Base-by-base conservation (phyloP, 1,140 invertebrate genomes). In the Lineus longissimus region DNA sequence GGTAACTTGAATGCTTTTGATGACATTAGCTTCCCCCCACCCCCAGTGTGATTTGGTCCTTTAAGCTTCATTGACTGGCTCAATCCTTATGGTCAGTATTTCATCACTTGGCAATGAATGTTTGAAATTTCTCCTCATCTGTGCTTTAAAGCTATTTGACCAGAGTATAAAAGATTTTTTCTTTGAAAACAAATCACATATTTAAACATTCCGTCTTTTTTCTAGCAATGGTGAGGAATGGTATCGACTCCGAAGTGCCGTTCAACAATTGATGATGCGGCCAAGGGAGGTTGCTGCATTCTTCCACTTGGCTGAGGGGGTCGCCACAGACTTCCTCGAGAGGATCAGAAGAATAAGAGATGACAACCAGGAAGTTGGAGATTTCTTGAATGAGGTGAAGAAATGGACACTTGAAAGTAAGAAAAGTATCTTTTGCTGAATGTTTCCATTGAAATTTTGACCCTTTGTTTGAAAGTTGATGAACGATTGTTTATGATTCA, bases 231-330 rank as follows among this genome's bases (percentile, higher is more conserved):
- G 91, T 23, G 86, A 88, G 76, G 87, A 88, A 66, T 93, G 91
- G 91, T 89, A 90, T 71, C 84, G 85, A 60, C 91, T 93, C 71
- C 85, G 91, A 36, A 88, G 86, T 30, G 88, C 90, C 81, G 90
- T 92, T n/a, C 91, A 92, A 70, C 90, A 91, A 76, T 85, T 89
- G n/a, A 85, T 93, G 79, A 81, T 91, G 66, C 87, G 91, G 66
- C 91, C 91, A 2, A 84, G 88, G 71, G 89, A 87, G 0, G 89
- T 90, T 0, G 86, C 86, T 75, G 87, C 88, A 59, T 91, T 91
- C 70, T 84, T 92, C 23, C 84, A 86, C 36, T 84, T 87, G 22
- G 85, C 93, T 45, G 88, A 92, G 75, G 82, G 87, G 63, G 90
- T 91, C 19, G 88, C 90, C 23, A 89, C 92, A 67, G 91, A 93